Percentiles rank a stretch among this genome's conserved stretches.
phyloP scores from a whole-genome alignment of 2,113 vertebrate genomes.

The Hippocampus mohnikei region DNA sequence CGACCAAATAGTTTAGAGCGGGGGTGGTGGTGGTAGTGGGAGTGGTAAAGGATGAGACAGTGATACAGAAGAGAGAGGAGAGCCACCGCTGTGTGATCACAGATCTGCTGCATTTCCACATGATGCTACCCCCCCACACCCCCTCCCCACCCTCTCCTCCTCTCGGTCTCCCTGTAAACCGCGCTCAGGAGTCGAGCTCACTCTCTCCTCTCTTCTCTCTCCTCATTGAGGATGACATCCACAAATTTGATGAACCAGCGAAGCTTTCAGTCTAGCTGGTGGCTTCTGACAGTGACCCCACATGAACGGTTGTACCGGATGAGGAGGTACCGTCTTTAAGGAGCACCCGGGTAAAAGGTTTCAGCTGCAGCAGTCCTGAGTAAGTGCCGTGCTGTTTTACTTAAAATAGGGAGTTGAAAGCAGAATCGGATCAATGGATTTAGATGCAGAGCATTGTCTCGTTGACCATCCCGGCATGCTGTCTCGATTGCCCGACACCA shows the following conservation, averaged over 20 bases:
- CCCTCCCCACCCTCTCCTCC: slow-evolving; percentile 10
- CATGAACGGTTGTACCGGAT: slow-evolving; percentile 77
- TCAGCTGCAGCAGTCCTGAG: slow-evolving; percentile 76
- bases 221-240: slow-evolving; percentile 91
- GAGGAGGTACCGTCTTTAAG: slow-evolving; percentile 85
- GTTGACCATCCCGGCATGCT: slow-evolving; percentile 13
- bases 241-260: slow-evolving; percentile 88
- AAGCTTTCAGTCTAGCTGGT: slow-evolving; percentile 80
- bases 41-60: slow-evolving; percentile 36
- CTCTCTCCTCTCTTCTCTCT: slow-evolving; percentile 65
- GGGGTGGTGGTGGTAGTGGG: slow-evolving; percentile 3
- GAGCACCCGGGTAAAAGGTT: slow-evolving; percentile 76
- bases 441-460: slow-evolving; percentile 14
- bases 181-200: slow-evolving; percentile 41
- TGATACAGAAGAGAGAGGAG: slow-evolving; percentile 38
- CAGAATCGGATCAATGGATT: not conserved
- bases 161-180: slow-evolving; percentile 39
- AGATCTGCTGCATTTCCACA: slow-evolving; percentile 66
- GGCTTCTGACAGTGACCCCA: slow-evolving; percentile 84
- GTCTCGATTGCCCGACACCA: slow-evolving; percentile 8
- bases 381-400: slow-evolving; percentile 74
- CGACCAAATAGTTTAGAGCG: slow-evolving; percentile 29
- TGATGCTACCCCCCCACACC: slow-evolving; percentile 44
- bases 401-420: slow-evolving; percentile 1
- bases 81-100: slow-evolving; percentile 49